Base-by-base conservation (phyloP, 1,140 invertebrate species). In the Aplysia californica region DNA sequence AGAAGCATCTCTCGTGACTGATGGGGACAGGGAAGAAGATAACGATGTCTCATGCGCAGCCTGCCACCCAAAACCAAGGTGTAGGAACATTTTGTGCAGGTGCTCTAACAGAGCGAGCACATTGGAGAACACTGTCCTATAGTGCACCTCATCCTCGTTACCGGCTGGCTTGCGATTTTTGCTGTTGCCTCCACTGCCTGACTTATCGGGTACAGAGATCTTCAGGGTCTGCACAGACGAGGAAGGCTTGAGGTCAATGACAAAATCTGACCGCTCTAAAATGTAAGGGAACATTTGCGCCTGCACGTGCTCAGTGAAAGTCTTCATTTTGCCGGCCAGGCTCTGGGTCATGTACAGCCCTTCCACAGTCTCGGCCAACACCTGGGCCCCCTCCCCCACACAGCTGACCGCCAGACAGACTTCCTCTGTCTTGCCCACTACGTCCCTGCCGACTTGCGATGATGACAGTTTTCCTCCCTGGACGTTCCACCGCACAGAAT, bases 341-440 rank as follows among this genome's bases (percentile, higher is more conserved):
- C 86, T 75, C 29, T 84, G 79, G 20, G 87, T 39, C 18, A 83
- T 82, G 21, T 85, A 59, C 83, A 89, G 83, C 2, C 85, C 86
- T n/a, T 79, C 20, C 0, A 89, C 69, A 20, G 86, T 55, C 59
- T 85, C 77, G 18, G 65, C 20, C 2, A 86, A 69, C 20, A 80
- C n/a, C n/a, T 68, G 33, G 5, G 69, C 4, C 67, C 78, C 75
- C 36, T 59, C 64, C 31, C 66, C 67, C 15, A 23, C 35, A 20
- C 39, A 39, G 4, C 41, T 55, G 2, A 72, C 35, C 3, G 55
- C 36, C 3, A 72, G 18, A 18, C 55, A 61, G 1, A 72, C 44
- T 50, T 50, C 31, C 56, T 38, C 70, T 26, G 31, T 21, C 3
- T 41, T 0, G 26, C 20, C 3, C 1, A 26, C 36, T n/a, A 3